Conservation (phyloP, 1,140 invertebrate species). For the Cydia strobilella region DNA sequence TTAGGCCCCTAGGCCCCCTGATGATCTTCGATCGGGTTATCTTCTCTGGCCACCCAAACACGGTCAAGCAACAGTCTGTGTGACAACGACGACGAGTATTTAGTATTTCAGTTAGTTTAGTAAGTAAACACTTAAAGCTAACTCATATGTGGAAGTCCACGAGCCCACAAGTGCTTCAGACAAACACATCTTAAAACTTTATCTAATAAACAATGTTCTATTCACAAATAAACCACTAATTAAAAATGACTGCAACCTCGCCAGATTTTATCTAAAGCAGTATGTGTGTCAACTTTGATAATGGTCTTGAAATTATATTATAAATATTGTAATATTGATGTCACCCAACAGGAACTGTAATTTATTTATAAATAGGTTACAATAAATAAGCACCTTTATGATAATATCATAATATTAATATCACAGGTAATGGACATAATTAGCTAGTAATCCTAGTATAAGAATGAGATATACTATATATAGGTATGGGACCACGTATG, state of each 20-base stretch:
- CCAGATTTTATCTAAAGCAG: neutral
- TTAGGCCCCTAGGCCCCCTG: too few species aligned
- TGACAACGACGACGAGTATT: too few species aligned
- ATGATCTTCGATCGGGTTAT: too few species aligned
- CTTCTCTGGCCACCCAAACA: too few species aligned
- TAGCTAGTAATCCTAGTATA: neutral
- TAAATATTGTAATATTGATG: neutral
- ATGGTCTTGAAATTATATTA: neutral
- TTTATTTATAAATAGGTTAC: neutral
- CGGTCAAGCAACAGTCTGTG: too few species aligned
- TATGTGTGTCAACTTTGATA: slow-evolving; percentile 10
- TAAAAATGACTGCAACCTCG: neutral
- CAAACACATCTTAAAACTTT: neutral
- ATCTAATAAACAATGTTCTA: neutral
- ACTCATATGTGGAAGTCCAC: too few species aligned
- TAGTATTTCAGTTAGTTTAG: too few species aligned
- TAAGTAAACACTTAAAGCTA: too few species aligned
- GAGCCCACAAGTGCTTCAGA: too few species aligned
- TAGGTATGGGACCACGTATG: too few species aligned
- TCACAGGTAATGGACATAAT: neutral
- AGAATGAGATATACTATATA: too few species aligned
- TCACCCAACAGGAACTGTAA: slow-evolving; percentile 1
- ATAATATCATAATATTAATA: too few species aligned
- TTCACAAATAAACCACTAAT: neutral
- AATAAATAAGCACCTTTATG: neutral